Base-by-base conservation (phyloP, 2,888 invertebrate genomes). In the Brassicogethes aeneus region DNA sequence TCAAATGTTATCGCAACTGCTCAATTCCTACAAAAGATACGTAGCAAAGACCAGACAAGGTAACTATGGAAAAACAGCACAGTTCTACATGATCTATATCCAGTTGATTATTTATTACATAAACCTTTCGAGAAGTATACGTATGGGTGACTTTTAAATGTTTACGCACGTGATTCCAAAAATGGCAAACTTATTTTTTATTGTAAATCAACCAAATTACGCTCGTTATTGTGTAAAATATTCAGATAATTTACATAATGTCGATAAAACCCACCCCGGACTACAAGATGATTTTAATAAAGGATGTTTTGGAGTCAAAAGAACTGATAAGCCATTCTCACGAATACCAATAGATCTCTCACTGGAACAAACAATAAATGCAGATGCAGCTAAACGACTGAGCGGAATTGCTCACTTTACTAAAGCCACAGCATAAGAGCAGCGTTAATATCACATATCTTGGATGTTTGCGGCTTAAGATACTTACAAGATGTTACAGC, bases 311-410 rank as follows among this genome's bases (percentile, higher is more conserved):
- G 55, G 59, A 10, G 52, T 64, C 32, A 52, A 50, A 53, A 42
- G 61, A 42, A 64, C 62, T 5, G 32, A 36, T 15, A 62, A 62
- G 40, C 37, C 54, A 12, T 64, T 61, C 49, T 62, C 62, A 2
- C 48, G 52, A 44, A 41, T 47, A 16, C 57, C 61, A 1, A 49
- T 60, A 39, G 64, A 63, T 45, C 39, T 62, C 3, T 50, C 52
- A 13, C 39, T 62, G 5, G 61, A 62, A 40, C 60, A 61, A 46
- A 62, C 61, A 0, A 56, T 62, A 3, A 63, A 61, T 42, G 56
- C 52, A 43, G 32, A 32, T 32, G 59, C 60, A 37, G 58, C 51
- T 10, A 48, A 44, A 17, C 45, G 41, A 38, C 40, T 59, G 1
- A 44, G 32, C 17, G 41, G 38, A n/a, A 41, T 41, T 23, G 5